These are phyloP conservation scores for Idaea aversata DNA, from an alignment of 2,888 invertebrate genomes.

Conservation along the genomic window DNA sequence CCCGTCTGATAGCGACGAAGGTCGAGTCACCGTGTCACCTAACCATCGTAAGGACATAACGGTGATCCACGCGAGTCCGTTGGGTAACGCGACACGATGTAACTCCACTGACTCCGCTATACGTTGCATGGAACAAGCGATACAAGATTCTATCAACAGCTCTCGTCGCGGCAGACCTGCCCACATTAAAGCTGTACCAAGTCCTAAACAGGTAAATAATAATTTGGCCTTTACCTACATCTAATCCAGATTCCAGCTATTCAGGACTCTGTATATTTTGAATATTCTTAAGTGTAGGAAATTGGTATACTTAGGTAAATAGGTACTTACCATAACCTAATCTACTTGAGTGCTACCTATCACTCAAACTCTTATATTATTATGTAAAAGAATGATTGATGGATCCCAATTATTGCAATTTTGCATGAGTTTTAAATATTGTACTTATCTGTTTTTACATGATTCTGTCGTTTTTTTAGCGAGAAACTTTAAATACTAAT, in stretches of 20 bases:
- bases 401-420: background rate
- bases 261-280: no score
- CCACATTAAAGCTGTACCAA: constrained; percentile 34
- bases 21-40: constrained; percentile 18
- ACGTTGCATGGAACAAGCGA: constrained; percentile 43
- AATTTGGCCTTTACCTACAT: background rate
- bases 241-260: background rate
- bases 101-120: constrained; percentile 43
- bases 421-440: background rate
- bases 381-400: background rate
- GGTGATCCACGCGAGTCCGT: constrained; percentile 30
- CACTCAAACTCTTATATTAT: background rate
- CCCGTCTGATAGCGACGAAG: constrained; percentile 63
- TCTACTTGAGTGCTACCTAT: background rate
- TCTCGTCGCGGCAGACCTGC: constrained; percentile 8
- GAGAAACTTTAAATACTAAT: background rate
- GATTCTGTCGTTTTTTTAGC: background rate
- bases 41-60: constrained; percentile 26
- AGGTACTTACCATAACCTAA: background rate
- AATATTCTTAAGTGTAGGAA: background rate
- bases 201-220: constrained; percentile 52
- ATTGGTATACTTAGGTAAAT: background rate
- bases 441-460: background rate
- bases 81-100: constrained; percentile 23
- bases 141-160: constrained; percentile 45